Percentiles rank a stretch among this genome's conserved stretches.
phyloP scores from a whole-genome alignment of 1,140 invertebrate species.

The Dreissena polymorpha region DNA sequence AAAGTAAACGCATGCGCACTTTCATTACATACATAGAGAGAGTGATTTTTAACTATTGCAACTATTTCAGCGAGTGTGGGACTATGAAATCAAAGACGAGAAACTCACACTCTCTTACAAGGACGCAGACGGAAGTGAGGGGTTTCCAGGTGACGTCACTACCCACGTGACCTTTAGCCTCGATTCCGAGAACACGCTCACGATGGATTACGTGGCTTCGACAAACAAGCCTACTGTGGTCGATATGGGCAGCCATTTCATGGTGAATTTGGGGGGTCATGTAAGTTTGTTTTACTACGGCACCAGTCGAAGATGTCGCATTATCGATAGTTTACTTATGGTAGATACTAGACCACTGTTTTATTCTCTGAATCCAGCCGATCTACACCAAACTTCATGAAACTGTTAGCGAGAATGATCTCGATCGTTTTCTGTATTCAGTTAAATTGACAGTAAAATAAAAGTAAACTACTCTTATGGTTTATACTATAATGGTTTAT shows the following conservation, averaged over 20 bases:
- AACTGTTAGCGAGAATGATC: too few relatives aligned
- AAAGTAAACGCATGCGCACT: too few relatives aligned
- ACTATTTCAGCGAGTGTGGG: slow-evolving; percentile 36
- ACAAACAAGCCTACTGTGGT: slow-evolving; percentile 43
- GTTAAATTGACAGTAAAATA: too few relatives aligned
- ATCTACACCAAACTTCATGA: too few relatives aligned
- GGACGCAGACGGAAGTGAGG: slow-evolving; percentile 45
- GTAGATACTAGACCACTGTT: too few relatives aligned
- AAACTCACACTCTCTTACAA: slow-evolving; percentile 13
- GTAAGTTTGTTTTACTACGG: slow-evolving; percentile 2
- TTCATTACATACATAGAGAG: too few relatives aligned
- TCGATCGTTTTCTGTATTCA: too few relatives aligned
- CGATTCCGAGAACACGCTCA: slow-evolving; percentile 25
- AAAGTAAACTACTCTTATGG: too few relatives aligned
- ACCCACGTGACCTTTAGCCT: slow-evolving; percentile 34
- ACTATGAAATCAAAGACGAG: slow-evolving; percentile 14
- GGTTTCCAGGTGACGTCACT: slow-evolving; percentile 33
- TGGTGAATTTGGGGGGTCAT: slow-evolving; percentile 44
- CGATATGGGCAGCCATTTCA: slow-evolving; percentile 51
- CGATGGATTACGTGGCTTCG: slow-evolving; percentile 41
- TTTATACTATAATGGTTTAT: too few relatives aligned
- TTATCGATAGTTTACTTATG: too few relatives aligned
- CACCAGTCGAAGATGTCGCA: too few relatives aligned
- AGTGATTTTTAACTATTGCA: too few relatives aligned
- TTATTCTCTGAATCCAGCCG: neutral